Evolutionary conservation across 2,797 vertebrate genomes (phyloP).

Genomic region (Eurystomus glaucurus): DNA sequence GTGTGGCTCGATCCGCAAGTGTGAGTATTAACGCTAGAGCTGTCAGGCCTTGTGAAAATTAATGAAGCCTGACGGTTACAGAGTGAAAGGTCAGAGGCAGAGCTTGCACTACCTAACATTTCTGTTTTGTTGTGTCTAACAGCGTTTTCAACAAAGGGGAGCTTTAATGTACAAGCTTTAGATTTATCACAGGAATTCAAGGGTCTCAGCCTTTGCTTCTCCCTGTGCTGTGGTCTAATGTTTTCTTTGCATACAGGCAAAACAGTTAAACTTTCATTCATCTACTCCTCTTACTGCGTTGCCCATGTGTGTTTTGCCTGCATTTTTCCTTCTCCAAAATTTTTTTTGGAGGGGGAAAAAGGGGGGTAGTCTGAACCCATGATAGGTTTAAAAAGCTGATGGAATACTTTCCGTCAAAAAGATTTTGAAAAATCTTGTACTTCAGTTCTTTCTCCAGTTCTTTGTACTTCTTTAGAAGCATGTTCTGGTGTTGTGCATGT

Average conservation of each 20-base stretch:
- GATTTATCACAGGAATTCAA: conserved; percentile 72
- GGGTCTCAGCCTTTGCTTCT: conserved; percentile 76
- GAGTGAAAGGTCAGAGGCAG: conserved; percentile 85
- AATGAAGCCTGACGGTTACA: conserved; percentile 86
- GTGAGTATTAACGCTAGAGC: conserved; percentile 86
- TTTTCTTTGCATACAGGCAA: conserved; percentile 79
- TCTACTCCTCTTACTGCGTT: conserved; percentile 18
- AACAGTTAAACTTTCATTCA: conserved; percentile 53
- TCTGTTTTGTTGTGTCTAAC: conserved; percentile 83
- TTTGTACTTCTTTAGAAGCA: not conserved
- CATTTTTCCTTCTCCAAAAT: not conserved
- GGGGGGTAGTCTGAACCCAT: not conserved
- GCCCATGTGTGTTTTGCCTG: not conserved
- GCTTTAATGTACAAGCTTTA: conserved; percentile 75
- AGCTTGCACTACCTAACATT: conserved; percentile 81
- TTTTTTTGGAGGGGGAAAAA: not conserved
- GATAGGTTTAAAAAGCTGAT: not conserved
- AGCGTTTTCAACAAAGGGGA: conserved; percentile 78
- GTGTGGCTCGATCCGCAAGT: conserved; percentile 87
- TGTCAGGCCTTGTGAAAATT: conserved; percentile 85
- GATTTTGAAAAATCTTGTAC: not conserved
- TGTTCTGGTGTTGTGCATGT: not conserved
- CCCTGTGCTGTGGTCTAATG: conserved; percentile 48
- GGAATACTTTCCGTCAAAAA: not conserved
- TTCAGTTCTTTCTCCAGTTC: not conserved